phyloP scores from a whole-genome alignment of 2,888 invertebrate genomes.

The Dryobota labecula region DNA sequence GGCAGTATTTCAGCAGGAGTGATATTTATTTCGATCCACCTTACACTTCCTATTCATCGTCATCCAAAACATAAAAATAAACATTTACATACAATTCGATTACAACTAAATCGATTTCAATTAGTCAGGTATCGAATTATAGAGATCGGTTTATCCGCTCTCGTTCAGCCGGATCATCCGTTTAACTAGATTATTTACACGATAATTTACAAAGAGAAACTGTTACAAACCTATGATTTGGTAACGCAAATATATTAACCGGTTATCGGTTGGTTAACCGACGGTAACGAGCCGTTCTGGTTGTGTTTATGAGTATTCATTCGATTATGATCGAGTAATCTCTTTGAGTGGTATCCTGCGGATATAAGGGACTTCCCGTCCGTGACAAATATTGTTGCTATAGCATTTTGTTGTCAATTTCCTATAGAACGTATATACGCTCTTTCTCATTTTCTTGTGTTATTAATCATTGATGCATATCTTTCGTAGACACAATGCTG shows the following conservation, averaged over 20 bases:
- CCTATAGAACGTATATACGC: neutral
- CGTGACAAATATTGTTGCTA: constrained; percentile 26
- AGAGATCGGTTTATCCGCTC: constrained; percentile 44
- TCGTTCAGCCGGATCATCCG: constrained; percentile 54
- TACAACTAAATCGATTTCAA: constrained; percentile 57
- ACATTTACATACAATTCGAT: constrained; percentile 46
- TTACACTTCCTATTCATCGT: neutral
- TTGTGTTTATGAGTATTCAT: constrained; percentile 38
- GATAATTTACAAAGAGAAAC: constrained; percentile 65
- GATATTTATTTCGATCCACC: neutral
- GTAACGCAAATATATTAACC: constrained; percentile 38
- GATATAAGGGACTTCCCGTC: constrained; percentile 7
- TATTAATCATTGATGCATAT: neutral
- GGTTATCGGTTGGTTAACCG: constrained; percentile 41
- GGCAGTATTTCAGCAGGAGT: neutral
- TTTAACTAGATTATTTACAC: constrained; percentile 59
- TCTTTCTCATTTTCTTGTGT: neutral
- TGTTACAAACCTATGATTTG: constrained; percentile 52
- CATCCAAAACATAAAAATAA: constrained; percentile 38
- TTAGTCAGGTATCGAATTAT: constrained; percentile 61
- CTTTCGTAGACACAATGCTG: neutral
- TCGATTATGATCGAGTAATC: constrained; percentile 55
- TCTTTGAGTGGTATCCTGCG: constrained; percentile 36
- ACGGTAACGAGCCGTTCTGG: constrained; percentile 23
- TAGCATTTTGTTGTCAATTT: constrained; percentile 11